A percentile compares a stretch with the other conserved stretches of the same genome.
Conservation (phyloP, 2,113 vertebrate genomes). For the Alethe diademata region DNA sequence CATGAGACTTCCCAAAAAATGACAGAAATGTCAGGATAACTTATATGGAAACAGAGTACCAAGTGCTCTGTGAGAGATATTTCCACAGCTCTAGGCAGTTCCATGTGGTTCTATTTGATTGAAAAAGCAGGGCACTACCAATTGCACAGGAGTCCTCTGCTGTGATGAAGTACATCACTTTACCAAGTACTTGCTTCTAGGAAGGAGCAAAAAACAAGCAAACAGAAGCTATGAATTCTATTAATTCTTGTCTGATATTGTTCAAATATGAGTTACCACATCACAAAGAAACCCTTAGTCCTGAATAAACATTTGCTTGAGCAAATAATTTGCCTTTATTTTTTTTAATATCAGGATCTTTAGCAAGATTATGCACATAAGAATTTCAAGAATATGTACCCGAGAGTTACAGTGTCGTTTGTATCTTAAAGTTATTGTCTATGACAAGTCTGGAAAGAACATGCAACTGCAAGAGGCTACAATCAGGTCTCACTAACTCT, state of each 20-base stretch:
- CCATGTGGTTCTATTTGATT: not conserved
- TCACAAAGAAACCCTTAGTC: not conserved
- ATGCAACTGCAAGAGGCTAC: not conserved
- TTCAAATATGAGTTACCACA: not conserved
- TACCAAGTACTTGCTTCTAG: fast-evolving
- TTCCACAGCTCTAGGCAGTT: not conserved
- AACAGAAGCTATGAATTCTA: not conserved
- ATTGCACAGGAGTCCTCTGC: not conserved
- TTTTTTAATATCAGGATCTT: not conserved
- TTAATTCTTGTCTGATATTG: not conserved
- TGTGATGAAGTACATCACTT: not conserved
- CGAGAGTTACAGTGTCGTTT: not conserved
- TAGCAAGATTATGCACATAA: not conserved
- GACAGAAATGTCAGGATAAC: not conserved
- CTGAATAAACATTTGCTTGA: not conserved
- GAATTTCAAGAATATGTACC: not conserved
- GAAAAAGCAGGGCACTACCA: not conserved
- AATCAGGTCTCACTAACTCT: not conserved
- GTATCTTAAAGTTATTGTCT: not conserved
- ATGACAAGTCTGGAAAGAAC: not conserved
- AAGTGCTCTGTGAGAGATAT: not conserved
- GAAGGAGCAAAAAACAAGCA: not conserved
- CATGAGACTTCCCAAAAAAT: not conserved
- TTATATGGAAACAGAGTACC: not conserved
- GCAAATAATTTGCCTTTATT: not conserved